Evolutionary conservation across 2,113 vertebrate species (phyloP), one percentile per base, ranked within the genome.

Genomic region (Antennarius striatus): DNA sequence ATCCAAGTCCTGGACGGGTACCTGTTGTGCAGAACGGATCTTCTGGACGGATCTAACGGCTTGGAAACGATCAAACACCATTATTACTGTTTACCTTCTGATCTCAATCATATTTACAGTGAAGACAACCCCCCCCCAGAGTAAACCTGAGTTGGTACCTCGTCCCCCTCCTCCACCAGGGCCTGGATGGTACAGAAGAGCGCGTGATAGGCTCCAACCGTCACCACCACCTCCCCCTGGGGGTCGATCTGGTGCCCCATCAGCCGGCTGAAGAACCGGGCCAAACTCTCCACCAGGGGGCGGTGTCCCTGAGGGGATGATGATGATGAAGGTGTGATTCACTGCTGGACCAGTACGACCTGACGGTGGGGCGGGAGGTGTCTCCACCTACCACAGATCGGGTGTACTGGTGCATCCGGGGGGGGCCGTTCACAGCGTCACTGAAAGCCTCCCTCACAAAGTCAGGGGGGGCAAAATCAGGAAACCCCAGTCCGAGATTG

Each of bases 401-500:
- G 2, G 97, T 99, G 43, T 99, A 99, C 89, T 99, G 98, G 88
- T 98, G 95, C 84, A 98, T 92, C 51, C 86, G 57, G 56, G 82
- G 71, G 64, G 90, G 87, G 75, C 91, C 92, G 0, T 54, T 82
- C 0, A 92, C 28, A 40, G 95, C 94, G 9, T 88, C 83, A 39
- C 45, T 71, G 1, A 98, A 92, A 0, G 95, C 95, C 55, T 98
- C 93, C 79, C 80, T 77, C 22, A 96, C 71, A 3, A 96, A 98
- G 39, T 86, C 83, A 0, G 97, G 96, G 1, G 96, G 94, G 0
- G 94, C 82, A 51, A 97, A 98, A 83, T 99, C 94, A 0, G 97
- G 98, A 61, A 98, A 99, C 3, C 96, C 98, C 58, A 97, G 96
- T n/a, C 97, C 98, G 39, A 99, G 87, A 91, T 99, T 98, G 66